A percentile compares a stretch with the other conserved stretches of the same genome.
phyloP scores from a whole-genome alignment of 2,113 vertebrate species.

The Tilapia sparmanii region DNA sequence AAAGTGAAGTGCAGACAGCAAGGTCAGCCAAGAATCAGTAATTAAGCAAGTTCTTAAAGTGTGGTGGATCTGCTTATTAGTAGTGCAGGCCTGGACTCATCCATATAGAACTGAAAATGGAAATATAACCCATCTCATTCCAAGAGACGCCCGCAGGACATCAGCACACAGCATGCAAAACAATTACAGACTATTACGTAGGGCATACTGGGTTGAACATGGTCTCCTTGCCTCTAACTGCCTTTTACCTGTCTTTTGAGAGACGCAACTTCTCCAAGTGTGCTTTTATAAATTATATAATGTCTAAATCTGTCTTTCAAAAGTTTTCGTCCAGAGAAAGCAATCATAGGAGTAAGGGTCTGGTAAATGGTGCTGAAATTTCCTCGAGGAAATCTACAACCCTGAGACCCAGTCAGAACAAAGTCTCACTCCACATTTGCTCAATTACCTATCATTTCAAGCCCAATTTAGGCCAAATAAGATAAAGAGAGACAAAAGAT shows the following conservation, averaged over 20 bases:
- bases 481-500: background rate
- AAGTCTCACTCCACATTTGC: background rate
- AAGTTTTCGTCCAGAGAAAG: background rate
- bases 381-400: background rate
- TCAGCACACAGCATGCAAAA: slow-evolving; percentile 42
- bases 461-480: background rate
- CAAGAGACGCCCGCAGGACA: slow-evolving; percentile 37
- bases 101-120: slow-evolving; percentile 49
- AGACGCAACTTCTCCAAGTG: background rate
- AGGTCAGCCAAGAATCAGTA: slow-evolving; percentile 69
- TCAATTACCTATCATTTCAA: slow-evolving; percentile 6
- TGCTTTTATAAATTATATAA: background rate
- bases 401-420: background rate
- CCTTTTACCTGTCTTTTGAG: background rate
- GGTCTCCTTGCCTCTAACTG: slow-evolving; percentile 47
- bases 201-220: background rate
- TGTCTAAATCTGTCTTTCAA: background rate
- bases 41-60: slow-evolving; percentile 64
- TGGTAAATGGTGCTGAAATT: background rate
- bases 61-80: slow-evolving; percentile 50
- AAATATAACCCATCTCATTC: slow-evolving; percentile 53
- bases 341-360: background rate
- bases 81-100: slow-evolving; percentile 33
- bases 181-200: slow-evolving; percentile 42
- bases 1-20: slow-evolving; percentile 67